These are phyloP conservation scores for Limnephilus marmoratus DNA, from an alignment of 2,888 invertebrate genomes.

Conservation along the genomic window DNA sequence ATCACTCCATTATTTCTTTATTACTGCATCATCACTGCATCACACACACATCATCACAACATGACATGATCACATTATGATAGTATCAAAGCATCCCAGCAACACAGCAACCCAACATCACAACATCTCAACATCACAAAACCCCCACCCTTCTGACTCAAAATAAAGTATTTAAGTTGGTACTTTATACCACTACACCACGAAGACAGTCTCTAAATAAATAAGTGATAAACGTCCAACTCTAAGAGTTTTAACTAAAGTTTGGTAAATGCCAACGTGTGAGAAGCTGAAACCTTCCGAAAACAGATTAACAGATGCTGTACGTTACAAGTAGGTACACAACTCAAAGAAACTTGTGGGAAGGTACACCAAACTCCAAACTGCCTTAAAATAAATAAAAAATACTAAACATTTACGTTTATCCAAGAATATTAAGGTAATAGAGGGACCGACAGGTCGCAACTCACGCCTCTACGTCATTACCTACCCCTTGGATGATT, in stretches of 20 bases:
- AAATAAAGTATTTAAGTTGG: not conserved
- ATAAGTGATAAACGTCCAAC: not conserved
- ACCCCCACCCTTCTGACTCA: not conserved
- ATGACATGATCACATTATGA: not conserved
- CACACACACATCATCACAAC: not conserved
- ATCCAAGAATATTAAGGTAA: not conserved
- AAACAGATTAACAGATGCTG: constrained; percentile 2
- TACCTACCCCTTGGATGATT: not conserved
- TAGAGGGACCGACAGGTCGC: not conserved
- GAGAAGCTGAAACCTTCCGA: not conserved
- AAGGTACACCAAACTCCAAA: not conserved
- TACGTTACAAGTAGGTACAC: not conserved
- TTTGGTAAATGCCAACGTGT: not conserved
- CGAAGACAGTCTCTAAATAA: not conserved
- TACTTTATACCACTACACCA: not conserved
- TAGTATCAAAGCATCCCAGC: not conserved
- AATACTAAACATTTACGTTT: not conserved
- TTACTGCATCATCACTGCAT: no score
- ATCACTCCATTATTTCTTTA: no score
- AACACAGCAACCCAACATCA: not conserved
- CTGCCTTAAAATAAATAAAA: not conserved
- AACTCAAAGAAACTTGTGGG: not conserved
- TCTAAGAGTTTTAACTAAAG: not conserved
- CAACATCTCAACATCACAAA: not conserved
- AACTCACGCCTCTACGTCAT: not conserved